Conservation (phyloP, 1,140 invertebrate genomes). For the Steinernema feltiae region DNA sequence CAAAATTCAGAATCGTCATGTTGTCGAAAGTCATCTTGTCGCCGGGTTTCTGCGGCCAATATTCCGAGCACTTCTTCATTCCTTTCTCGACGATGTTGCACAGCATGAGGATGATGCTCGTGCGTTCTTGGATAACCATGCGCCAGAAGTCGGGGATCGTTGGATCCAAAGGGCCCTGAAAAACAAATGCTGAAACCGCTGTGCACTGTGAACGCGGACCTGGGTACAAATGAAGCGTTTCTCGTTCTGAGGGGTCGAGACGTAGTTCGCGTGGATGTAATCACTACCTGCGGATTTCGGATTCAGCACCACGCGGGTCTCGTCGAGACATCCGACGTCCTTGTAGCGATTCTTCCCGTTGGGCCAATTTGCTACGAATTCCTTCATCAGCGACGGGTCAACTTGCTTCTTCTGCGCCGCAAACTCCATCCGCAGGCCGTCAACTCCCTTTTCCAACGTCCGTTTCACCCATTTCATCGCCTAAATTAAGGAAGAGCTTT, state of each 20-base stretch:
- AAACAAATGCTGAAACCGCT: not conserved
- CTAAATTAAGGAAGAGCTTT: not conserved
- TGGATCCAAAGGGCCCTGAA: conserved; percentile 53
- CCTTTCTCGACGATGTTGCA: conserved; percentile 50
- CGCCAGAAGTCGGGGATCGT: conserved; percentile 60
- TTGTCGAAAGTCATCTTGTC: not conserved
- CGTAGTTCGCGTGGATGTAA: conserved; percentile 8
- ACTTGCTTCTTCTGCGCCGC: conserved; percentile 2
- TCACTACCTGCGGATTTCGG: not conserved
- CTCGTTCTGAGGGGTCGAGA: not conserved
- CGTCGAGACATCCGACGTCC: not conserved
- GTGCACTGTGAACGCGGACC: not conserved
- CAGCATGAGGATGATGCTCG: conserved; percentile 59
- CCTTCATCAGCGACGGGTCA: not conserved
- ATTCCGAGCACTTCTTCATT: conserved; percentile 27
- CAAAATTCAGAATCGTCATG: not conserved
- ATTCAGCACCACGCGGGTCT: not conserved
- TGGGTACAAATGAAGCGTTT: conserved; percentile 34
- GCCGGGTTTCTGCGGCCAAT: conserved; percentile 20
- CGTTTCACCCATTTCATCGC: not conserved
- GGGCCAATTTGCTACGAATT: not conserved
- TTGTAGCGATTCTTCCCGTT: not conserved
- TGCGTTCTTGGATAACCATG: conserved; percentile 60
- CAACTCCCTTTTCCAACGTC: not conserved
- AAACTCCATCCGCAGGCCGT: not conserved